A percentile compares a stretch with the other conserved stretches of the same genome.
Evolutionary conservation across 2,888 invertebrate genomes (phyloP).

Genomic region (Epsilonema sp.): DNA sequence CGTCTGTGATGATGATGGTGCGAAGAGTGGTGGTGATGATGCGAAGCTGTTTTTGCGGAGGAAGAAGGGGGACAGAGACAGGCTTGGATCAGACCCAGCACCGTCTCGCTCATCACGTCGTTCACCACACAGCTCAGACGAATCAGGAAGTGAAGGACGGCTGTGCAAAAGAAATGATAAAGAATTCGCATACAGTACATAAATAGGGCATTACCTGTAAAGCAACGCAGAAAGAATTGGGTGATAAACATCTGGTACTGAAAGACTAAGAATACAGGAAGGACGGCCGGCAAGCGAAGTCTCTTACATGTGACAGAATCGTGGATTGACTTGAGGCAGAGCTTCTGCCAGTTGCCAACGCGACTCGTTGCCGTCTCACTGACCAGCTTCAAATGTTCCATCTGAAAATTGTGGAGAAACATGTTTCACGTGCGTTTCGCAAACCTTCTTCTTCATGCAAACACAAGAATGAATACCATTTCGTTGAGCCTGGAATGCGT

Average conservation of each 20-base stretch:
- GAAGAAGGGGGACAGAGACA: constrained; percentile 40
- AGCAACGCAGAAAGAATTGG: too few relatives aligned
- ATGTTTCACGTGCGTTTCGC: too few relatives aligned
- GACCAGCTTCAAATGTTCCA: constrained; percentile 81
- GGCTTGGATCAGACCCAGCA: constrained; percentile 67
- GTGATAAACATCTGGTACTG: too few relatives aligned
- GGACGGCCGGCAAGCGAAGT: too few relatives aligned
- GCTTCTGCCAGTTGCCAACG: constrained; percentile 84
- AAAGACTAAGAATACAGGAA: too few relatives aligned
- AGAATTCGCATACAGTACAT: too few relatives aligned
- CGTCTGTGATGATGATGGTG: background rate
- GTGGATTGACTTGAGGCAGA: constrained; percentile 42
- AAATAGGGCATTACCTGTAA: too few relatives aligned
- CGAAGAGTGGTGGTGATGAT: background rate
- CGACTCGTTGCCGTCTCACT: constrained; percentile 73
- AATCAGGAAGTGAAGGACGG: constrained; percentile 56
- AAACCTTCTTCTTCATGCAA: too few relatives aligned
- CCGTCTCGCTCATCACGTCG: constrained; percentile 69
- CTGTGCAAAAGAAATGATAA: constrained; percentile 14
- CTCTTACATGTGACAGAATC: too few relatives aligned
- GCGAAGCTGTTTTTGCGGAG: background rate
- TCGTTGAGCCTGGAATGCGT: background rate
- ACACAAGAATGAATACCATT: too few relatives aligned
- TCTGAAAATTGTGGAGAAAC: constrained; percentile 35
- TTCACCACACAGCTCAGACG: constrained; percentile 60